Evolutionary conservation across 2,797 vertebrate genomes (phyloP).

Genomic region (Delichon dasypus): DNA sequence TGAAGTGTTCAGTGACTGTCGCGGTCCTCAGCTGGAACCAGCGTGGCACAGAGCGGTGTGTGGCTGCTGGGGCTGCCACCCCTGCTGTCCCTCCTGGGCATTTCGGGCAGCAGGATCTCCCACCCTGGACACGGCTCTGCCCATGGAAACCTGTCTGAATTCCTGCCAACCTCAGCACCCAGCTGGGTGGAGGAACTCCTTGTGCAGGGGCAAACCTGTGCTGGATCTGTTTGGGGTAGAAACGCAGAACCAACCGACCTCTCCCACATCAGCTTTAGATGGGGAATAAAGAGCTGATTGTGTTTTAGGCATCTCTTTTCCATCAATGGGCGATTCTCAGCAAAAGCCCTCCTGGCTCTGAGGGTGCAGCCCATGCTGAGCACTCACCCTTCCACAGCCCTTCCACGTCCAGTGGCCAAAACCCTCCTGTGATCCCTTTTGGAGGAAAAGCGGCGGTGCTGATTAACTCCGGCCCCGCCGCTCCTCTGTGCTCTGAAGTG

Average conservation of each 20-base stretch:
- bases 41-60: not conserved
- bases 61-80: not conserved
- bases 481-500: not conserved
- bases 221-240: not conserved
- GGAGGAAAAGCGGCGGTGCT: not conserved
- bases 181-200: not conserved
- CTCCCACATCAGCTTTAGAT: not conserved
- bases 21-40: not conserved
- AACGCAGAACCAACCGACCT: not conserved
- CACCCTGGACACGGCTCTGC: accelerated
- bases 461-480: not conserved
- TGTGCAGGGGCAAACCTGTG: not conserved
- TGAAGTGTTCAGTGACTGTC: not conserved
- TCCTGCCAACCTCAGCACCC: accelerated
- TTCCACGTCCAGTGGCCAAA: accelerated
- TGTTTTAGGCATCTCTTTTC: not conserved
- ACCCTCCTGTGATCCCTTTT: not conserved
- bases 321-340: accelerated
- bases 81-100: not conserved
- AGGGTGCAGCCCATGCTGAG: not conserved
- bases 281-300: not conserved
- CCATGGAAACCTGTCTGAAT: not conserved
- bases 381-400: not conserved
- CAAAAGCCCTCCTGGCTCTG: not conserved
- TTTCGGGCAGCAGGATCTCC: not conserved